Conservation (phyloP, 2,888 invertebrate genomes). For the Urechis unicinctus region DNA sequence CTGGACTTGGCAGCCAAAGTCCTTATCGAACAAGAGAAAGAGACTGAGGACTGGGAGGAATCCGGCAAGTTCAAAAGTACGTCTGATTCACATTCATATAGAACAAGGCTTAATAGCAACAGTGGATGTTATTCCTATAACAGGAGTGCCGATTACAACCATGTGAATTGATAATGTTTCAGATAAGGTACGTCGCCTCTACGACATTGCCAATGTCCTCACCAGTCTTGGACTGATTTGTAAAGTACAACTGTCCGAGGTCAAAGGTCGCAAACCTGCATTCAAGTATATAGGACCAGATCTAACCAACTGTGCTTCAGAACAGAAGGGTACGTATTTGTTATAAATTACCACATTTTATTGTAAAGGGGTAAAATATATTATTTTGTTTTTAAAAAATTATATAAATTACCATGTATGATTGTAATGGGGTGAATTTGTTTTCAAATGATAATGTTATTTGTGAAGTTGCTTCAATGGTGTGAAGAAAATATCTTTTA, state of each 20-base stretch:
- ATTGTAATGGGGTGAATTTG: no score
- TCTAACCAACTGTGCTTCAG: no score
- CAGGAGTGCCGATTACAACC: no score
- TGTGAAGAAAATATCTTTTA: no score
- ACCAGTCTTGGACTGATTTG: slow-evolving; percentile 67
- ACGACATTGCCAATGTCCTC: slow-evolving; percentile 73
- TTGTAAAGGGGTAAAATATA: background rate
- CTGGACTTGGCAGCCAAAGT: slow-evolving; percentile 65
- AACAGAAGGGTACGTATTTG: background rate
- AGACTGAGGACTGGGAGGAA: slow-evolving; percentile 55
- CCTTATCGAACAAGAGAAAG: no score
- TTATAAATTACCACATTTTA: background rate
- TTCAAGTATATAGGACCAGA: slow-evolving; percentile 61
- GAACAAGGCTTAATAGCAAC: no score
- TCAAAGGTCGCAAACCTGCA: slow-evolving; percentile 62
- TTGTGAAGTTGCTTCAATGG: no score
- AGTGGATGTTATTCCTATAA: no score
- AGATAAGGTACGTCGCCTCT: slow-evolving; percentile 67
- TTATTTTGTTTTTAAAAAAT: background rate
- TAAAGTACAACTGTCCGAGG: slow-evolving; percentile 60
- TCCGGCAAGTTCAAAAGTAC: slow-evolving; percentile 51
- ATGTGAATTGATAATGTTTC: no score
- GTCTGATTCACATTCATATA: slow-evolving; percentile 10
- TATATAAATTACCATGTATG: no score
- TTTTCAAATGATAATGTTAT: no score